Evolutionary conservation across 2,888 invertebrate species (phyloP).

Genomic region (Ochropleura plecta): DNA sequence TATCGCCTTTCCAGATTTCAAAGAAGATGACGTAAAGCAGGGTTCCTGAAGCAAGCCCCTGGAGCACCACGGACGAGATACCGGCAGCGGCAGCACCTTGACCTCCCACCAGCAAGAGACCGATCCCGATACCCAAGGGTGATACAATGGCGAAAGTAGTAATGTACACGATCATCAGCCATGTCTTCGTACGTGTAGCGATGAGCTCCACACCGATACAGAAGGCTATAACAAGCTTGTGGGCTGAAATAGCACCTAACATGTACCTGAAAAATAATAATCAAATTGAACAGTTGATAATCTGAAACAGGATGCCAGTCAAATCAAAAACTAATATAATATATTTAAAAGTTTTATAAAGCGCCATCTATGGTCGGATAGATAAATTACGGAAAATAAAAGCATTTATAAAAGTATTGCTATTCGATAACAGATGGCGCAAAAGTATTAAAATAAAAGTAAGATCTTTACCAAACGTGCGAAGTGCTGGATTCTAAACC

Average conservation of each 20-base stretch:
- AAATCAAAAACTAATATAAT: neutral
- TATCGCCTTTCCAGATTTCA: constrained; percentile 93
- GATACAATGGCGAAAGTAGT: constrained; percentile 95
- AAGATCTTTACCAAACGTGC: constrained; percentile 81
- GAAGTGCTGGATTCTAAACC: constrained; percentile 92
- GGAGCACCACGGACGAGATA: constrained; percentile 92
- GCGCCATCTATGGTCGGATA: constrained; percentile 70
- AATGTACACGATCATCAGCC: constrained; percentile 92
- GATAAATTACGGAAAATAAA: constrained; percentile 3
- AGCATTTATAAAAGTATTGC: constrained; percentile 30
- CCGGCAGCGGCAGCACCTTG: constrained; percentile 90
- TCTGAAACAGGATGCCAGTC: neutral
- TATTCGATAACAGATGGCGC: constrained; percentile 66
- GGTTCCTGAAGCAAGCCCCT: constrained; percentile 98
- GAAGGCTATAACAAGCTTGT: constrained; percentile 96
- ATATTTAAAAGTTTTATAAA: constrained; percentile 4
- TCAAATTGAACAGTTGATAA: neutral
- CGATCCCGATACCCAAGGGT: constrained; percentile 95
- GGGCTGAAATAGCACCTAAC: constrained; percentile 95
- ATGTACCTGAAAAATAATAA: constrained; percentile 91
- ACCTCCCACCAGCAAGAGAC: constrained; percentile 92
- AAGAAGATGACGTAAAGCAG: constrained; percentile 99
- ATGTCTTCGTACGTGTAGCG: constrained; percentile 92
- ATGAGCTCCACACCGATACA: constrained; percentile 96
- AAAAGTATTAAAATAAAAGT: constrained; percentile 3